Base-by-base conservation (phyloP, 2,888 invertebrate species). In the Oscheius sp. region DNA sequence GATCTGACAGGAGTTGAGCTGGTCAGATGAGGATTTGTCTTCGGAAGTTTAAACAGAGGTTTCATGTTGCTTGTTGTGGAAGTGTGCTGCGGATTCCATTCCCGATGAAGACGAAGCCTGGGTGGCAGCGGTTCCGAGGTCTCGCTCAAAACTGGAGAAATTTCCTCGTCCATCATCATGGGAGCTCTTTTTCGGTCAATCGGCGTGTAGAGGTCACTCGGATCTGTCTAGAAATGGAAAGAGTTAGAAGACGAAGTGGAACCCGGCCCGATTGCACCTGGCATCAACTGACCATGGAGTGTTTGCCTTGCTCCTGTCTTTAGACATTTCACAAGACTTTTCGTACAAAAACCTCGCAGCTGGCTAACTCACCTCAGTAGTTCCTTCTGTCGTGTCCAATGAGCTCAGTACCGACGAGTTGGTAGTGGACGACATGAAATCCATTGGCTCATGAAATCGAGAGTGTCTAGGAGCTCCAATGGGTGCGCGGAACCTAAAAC, bases 351-450 rank as follows among this genome's bases (percentile, higher is more conserved):
- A 53, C 3, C 10, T 53, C 10, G 3, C 53, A 4, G 29, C 4
- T 53, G 5, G 10, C 10, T 5, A 51, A 47, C 47, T 60, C n/a
- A 33, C 35, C 29, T 33, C 37, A 29, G 55, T 62, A 42, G 59
- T 47, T 47, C 47, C 72, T 47, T 59, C 72, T 1, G 57, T 73
- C 4, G 63, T 73, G 13, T 62, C 65, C 57, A 57, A 11, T 35
- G 65, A 57, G 9, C 51, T 51, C 9, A 63, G 47, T 33, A 55
- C 57, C 32, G 62, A 63, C 2, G 73, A 73, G 29, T 62, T 62
- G 55, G 73, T 73, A 29, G 73, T 73, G 32, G 73, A 73, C 7
- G 73, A 73, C 47, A 58, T 47, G n/a, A 63, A 37, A 33, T 73
- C 60, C 60, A 60, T 60, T 1, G 60, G 35, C 35, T 35, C 60